phyloP scores from a whole-genome alignment of 1,140 invertebrate genomes.

The Laupala kohalensis region DNA sequence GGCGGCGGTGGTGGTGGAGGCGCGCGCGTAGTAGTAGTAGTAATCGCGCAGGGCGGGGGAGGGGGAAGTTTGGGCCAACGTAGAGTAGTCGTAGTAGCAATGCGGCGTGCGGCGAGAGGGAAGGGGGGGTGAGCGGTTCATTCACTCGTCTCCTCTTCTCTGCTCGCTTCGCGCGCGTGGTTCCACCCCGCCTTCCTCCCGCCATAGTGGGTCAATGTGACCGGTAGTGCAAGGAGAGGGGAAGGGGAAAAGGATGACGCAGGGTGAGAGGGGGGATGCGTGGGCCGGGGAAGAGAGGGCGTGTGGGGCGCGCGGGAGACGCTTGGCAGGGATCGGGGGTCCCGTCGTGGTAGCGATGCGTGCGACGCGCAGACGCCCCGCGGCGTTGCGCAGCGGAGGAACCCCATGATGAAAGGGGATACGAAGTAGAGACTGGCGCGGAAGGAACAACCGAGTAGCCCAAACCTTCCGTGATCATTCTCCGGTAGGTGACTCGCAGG shows the following conservation, averaged over 20 bases:
- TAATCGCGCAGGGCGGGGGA: neutral
- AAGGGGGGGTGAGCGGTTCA: neutral
- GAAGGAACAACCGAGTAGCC: too few relatives aligned
- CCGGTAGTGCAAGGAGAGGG: neutral
- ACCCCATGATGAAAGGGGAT: too few relatives aligned
- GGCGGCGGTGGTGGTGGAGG: too few relatives aligned
- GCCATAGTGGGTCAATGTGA: too few relatives aligned
- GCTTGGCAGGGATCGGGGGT: neutral
- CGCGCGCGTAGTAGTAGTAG: neutral
- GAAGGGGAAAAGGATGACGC: neutral
- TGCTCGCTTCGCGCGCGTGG: conserved; percentile 19
- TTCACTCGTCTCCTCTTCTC: neutral
- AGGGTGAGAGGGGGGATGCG: neutral
- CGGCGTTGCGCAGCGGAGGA: neutral
- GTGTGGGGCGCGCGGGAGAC: neutral
- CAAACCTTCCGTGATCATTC: too few relatives aligned
- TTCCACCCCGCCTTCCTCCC: too few relatives aligned
- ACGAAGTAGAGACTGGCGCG: too few relatives aligned
- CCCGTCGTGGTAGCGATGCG: neutral
- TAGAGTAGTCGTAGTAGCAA: too few relatives aligned
- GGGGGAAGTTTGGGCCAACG: conserved; percentile 13
- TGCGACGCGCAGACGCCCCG: too few relatives aligned
- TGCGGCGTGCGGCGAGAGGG: conserved; percentile 7
- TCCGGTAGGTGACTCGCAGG: too few relatives aligned
- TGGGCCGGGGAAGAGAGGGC: neutral